Evolutionary conservation across 2,113 vertebrate species (phyloP).

Genomic region (Gnathonemus echidnorhynchus): DNA sequence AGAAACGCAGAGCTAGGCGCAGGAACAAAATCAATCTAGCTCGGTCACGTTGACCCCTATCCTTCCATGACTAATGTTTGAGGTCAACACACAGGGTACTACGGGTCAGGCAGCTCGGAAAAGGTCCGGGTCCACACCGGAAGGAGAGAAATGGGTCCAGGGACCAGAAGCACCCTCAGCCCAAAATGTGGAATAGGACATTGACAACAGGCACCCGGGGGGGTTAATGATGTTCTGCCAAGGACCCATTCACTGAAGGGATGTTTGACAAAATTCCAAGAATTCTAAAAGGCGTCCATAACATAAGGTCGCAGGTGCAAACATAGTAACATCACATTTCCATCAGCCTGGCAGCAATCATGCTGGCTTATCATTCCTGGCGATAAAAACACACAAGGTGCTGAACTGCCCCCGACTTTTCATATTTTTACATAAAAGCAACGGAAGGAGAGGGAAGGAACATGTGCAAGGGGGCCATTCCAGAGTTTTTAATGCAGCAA

Average conservation of each 20-base stretch:
- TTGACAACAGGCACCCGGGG: background rate
- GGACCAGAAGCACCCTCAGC: background rate
- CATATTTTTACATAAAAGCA: background rate
- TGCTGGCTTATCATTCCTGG: background rate
- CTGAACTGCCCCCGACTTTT: background rate
- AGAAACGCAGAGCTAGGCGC: background rate
- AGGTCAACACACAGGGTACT: slow-evolving; percentile 3
- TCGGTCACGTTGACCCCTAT: background rate
- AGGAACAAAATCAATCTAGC: slow-evolving; percentile 12
- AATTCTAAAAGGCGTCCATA: background rate
- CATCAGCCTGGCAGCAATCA: background rate
- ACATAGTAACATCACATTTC: too few relatives aligned
- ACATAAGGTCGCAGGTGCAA: slow-evolving; percentile 6
- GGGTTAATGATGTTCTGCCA: background rate
- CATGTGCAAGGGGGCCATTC: background rate
- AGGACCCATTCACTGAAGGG: background rate
- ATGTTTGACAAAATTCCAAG: background rate
- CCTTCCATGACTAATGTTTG: background rate
- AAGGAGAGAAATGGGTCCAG: background rate
- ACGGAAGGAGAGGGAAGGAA: background rate
- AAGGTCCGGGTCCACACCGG: background rate
- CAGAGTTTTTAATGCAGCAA: slow-evolving; percentile 33
- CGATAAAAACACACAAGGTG: background rate
- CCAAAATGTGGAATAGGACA: background rate
- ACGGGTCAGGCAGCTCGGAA: background rate